Evolutionary conservation across 2,113 vertebrate species (phyloP), one percentile per base, ranked within the genome.

Genomic region (Pipra filicauda): DNA sequence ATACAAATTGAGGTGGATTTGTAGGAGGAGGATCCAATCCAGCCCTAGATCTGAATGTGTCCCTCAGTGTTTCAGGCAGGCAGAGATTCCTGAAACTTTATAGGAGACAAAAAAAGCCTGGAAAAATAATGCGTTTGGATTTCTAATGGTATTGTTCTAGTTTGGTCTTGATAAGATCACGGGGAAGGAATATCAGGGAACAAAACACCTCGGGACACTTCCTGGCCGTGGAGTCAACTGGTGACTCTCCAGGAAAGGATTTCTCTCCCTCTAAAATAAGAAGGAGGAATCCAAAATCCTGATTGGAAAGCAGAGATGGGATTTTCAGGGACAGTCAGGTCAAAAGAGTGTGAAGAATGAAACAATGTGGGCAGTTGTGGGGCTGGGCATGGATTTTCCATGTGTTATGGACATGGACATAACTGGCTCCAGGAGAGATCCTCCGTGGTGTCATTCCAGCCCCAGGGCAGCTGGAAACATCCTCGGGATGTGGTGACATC

Each of bases 391-490:
- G 30, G 28, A 10, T 5, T 76, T 12, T 59, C 67, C 27, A 5
- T 14, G 3, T 33, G 1, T 74, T 58, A 27, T 3, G 44, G 7
- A 7, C 16, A 3, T 2, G 48, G 58, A 26, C 4, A 8, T 15
- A 48, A 31, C 27, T 55, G 33, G 15, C 18, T 72, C 66, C 4
- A 2, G 35, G 31, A 16, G 26, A 85, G 27, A 30, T 59, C 23
- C 75, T 44, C n/a, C n/a, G n/a, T n/a, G n/a, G n/a, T n/a, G n/a
- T n/a, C 24, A 16, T 88, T 86, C 64, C 28, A 43, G 15, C 72
- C n/a, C 6, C 39, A 33, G 37, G 73, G 46, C 49, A 73, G 23
- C 20, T 91, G 5, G 0, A 43, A 74, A 18, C n/a, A n/a, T n/a
- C n/a, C n/a, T n/a, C n/a, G n/a, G n/a, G n/a, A n/a, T 30, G 28